Base-by-base conservation (phyloP, 2,888 invertebrate species). In the Dyspetes luteomarginatus region DNA sequence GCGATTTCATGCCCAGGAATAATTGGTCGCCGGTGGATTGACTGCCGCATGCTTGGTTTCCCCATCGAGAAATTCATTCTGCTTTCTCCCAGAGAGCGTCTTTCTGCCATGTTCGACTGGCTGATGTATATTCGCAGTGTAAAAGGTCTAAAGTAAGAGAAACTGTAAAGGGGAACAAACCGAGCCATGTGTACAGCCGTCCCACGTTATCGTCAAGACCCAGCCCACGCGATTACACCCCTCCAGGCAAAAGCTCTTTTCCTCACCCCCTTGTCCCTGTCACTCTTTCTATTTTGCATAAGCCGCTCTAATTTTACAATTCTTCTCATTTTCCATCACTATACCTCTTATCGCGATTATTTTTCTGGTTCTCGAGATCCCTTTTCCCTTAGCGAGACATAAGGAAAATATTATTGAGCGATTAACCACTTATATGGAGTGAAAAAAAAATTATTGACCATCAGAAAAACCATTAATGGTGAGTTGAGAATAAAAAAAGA, bases 181-280 rank as follows among this genome's bases (percentile, higher is more conserved):
- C 26, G 56, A 19, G 62, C 41, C 65, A 5, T 41, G 50, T 48
- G 22, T 52, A 74, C 45, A 64, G 74, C 52, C 41, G 50, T 65
- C 52, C 81, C 81, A 77, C 82, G 88, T 89, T 89, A 89, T 89
- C 89, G 85, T 86, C 82, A 79, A 80, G 78, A 84, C 84, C 82
- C 89, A 89, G 87, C 84, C 88, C 84, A 79, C 85, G 86, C 85
- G 84, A 85, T 84, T 86, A 85, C 75, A 56, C 83, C 84, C 86
- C 79, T 84, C 78, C 72, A 78, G 72, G 73, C 80, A 58, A 62
- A 76, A 80, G 48, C 55, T 65, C 64, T 78, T 43, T 36, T 48
- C 19, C 22, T 26, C 43, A 52, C 50, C 28, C 52, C 43, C 28
- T 58, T 56, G 50, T 67, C 69, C 41, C 36, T 65, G 50, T 58